Evolutionary conservation across 2,113 vertebrate genomes (phyloP), one percentile per base, ranked within the genome.

Genomic region (Oryzias javanicus): DNA sequence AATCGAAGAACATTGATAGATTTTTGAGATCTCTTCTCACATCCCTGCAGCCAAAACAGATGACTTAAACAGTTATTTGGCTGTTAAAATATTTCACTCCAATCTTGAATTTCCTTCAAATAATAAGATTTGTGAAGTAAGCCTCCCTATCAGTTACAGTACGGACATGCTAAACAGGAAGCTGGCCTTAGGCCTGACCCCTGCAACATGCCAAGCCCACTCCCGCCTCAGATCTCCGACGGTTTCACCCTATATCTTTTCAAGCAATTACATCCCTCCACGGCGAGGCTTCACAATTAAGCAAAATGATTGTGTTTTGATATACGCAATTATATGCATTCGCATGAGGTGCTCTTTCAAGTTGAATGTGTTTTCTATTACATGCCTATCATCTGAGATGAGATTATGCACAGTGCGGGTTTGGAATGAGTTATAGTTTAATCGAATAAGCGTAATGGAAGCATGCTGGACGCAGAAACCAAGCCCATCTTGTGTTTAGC

Each of bases 371-470:
- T 76, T 85, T 89, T 85, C 86, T 74, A 87, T 91, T 90, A 89
- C 77, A 89, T 60, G 83, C 78, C 77, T 79, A 82, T 87, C 78
- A 45, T 70, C 48, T 17, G 55, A 85, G 86, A 91, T 86, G 75
- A 78, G 86, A 89, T 91, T 86, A 90, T 60, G 60, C 82, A 75
- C 59, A 80, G 72, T 73, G 74, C 52, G 80, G 76, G 69, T 81
- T 87, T 86, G 81, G 84, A 82, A 63, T 45, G 80, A 72, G 81
- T 85, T 82, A 78, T 79, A 55, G 76, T 86, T 89, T 89, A 89
- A 89, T 90, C 55, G 62, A 90, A 88, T 90, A 80, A 89, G 66
- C 49, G 79, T 91, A 90, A 89, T 89, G 70, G 78, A 88, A 90
- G 86, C 89, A 89, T 88, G 80, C 86, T 86, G 88, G 71, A 74